A percentile compares a stretch with the other conserved stretches of the same genome.
Evolutionary conservation across 2,888 invertebrate genomes (phyloP).

Genomic region (Neoascia interrupta): DNA sequence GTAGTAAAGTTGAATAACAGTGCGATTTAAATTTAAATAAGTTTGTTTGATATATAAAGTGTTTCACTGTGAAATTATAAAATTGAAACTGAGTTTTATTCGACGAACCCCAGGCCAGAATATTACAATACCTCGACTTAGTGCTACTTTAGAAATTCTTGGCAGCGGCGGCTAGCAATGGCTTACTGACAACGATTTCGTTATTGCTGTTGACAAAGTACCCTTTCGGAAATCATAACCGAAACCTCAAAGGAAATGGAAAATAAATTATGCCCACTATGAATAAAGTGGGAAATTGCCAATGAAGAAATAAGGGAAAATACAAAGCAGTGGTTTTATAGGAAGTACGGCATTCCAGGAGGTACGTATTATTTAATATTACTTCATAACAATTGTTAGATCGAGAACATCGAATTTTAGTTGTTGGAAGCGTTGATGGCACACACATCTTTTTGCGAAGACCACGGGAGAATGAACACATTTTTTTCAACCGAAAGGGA

Average conservation of each 20-base stretch:
- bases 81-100: too few relatives aligned
- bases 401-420: background rate
- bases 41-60: too few relatives aligned
- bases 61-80: too few relatives aligned
- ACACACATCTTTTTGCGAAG: background rate
- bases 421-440: conserved; percentile 12
- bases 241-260: background rate
- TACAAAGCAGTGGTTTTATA: background rate
- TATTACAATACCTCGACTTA: too few relatives aligned
- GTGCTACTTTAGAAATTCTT: background rate
- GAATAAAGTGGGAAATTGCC: conserved; percentile 4
- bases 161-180: background rate
- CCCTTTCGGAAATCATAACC: background rate
- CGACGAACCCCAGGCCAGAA: too few relatives aligned
- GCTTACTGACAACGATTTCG: conserved; percentile 20
- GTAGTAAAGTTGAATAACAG: too few relatives aligned
- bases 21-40: too few relatives aligned
- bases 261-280: background rate
- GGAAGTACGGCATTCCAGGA: background rate
- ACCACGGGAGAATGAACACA: conserved; percentile 4
- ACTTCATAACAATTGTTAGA: background rate
- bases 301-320: background rate
- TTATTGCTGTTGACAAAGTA: conserved; percentile 1
- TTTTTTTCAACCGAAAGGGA: conserved; percentile 19
- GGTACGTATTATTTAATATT: background rate